These are phyloP conservation scores for Discoglossus pictus DNA, from an alignment of 2,797 vertebrate species.

Conservation along the genomic window DNA sequence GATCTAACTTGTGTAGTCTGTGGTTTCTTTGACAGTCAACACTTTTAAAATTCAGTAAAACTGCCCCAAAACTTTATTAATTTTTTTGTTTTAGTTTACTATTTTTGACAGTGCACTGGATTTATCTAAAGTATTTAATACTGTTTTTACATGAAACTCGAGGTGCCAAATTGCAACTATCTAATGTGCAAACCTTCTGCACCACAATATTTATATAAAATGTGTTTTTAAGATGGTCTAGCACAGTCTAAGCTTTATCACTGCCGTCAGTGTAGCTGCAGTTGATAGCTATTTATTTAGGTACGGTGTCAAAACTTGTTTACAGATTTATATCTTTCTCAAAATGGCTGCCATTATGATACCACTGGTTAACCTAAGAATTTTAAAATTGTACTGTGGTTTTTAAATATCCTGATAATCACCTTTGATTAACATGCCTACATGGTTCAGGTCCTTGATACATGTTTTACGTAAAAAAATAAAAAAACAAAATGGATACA, in stretches of 20 bases:
- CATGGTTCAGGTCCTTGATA: constrained; percentile 73
- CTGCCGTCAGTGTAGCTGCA: constrained; percentile 69
- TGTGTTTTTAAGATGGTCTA: constrained; percentile 67
- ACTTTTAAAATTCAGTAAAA: constrained; percentile 62
- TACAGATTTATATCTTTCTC: constrained; percentile 75
- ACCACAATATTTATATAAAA: constrained; percentile 64
- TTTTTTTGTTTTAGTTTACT: constrained; percentile 54
- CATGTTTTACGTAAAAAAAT: constrained; percentile 75
- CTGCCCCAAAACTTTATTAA: constrained; percentile 26
- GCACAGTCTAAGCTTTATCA: constrained; percentile 69
- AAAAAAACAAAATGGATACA: constrained; percentile 61
- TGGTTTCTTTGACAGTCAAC: constrained; percentile 66
- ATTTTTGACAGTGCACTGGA: constrained; percentile 51
- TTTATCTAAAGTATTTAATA: constrained; percentile 59
- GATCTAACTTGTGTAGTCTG: constrained; percentile 63
- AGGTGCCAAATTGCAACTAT: constrained; percentile 73
- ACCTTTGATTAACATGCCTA: constrained; percentile 73
- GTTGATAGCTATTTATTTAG: constrained; percentile 68
- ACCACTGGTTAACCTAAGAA: constrained; percentile 69
- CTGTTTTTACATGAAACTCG: constrained; percentile 67
- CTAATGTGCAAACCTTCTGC: constrained; percentile 61
- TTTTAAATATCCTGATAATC: constrained; percentile 73
- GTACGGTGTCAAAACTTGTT: constrained; percentile 65
- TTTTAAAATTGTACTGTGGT: constrained; percentile 77
- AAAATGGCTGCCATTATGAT: constrained; percentile 74